A percentile compares a stretch with the other conserved stretches of the same genome.
Evolutionary conservation across 2,113 vertebrate genomes (phyloP).

Genomic region (Hemiprocne comata): DNA sequence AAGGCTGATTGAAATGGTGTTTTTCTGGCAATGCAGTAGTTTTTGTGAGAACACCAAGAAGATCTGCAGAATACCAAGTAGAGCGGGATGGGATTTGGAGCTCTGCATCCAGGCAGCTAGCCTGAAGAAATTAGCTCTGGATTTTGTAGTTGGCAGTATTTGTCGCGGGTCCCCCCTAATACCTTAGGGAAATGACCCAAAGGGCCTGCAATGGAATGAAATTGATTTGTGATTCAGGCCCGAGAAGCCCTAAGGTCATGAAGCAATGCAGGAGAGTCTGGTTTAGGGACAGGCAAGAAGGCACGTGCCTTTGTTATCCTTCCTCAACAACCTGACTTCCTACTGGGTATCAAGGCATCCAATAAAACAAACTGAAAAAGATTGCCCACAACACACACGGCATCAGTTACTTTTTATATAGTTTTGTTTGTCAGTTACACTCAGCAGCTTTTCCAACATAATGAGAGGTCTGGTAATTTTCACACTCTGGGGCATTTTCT

Average conservation of each 20-base stretch:
- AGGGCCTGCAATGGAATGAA: not conserved
- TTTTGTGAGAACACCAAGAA: not conserved
- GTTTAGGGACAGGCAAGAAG: not conserved
- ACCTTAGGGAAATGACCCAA: not conserved
- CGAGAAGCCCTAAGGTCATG: not conserved
- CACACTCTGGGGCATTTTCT: not conserved
- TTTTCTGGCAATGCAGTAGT: not conserved
- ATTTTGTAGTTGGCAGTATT: not conserved
- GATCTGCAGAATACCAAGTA: not conserved
- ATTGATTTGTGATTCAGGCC: not conserved
- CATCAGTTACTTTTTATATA: not conserved
- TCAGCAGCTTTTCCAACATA: not conserved
- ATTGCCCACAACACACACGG: not conserved
- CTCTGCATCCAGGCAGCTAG: not conserved
- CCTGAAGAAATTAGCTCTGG: not conserved
- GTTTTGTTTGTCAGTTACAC: not conserved
- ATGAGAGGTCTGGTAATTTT: not conserved
- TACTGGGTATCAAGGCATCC: not conserved
- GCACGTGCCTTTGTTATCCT: not conserved
- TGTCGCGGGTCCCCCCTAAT: not conserved
- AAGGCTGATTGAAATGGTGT: not conserved
- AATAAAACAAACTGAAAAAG: not conserved
- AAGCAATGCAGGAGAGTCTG: fast-evolving
- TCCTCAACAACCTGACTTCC: not conserved
- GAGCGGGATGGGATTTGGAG: not conserved